Conservation (phyloP, 2,113 vertebrate genomes). For the Hemicordylus capensis region DNA sequence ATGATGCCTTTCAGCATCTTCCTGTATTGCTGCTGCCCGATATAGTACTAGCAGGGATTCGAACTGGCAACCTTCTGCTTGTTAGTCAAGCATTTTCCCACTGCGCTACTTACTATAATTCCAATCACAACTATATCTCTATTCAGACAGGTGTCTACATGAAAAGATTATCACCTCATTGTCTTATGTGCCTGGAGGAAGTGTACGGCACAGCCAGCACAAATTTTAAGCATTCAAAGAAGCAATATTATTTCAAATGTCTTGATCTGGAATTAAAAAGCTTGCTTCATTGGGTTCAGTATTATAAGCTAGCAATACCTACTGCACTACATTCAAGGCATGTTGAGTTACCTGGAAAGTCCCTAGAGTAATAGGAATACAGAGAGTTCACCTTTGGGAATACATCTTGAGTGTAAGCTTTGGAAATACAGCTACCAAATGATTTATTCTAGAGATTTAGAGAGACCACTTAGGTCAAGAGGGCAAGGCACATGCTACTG, state of each 20-base stretch:
- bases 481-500: not conserved
- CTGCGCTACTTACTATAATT: too few species aligned
- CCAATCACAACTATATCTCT: not conserved
- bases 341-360: not conserved
- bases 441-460: not conserved
- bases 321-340: not conserved
- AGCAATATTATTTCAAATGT: not conserved
- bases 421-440: not conserved
- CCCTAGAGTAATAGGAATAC: not conserved
- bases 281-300: too few species aligned
- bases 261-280: too few species aligned
- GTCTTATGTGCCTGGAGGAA: not conserved
- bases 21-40: too few species aligned
- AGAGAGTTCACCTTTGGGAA: too few species aligned
- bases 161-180: not conserved
- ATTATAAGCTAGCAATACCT: too few species aligned
- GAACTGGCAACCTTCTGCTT: too few species aligned
- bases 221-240: not conserved
- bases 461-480: not conserved
- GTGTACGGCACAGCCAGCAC: not conserved
- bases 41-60: too few species aligned
- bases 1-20: too few species aligned
- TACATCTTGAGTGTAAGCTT: too few species aligned
- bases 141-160: not conserved
- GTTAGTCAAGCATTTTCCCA: too few species aligned